Evolutionary conservation across 1,140 invertebrate genomes (phyloP), one percentile per base, ranked within the genome.

Genomic region (Eupeodes corollae): DNA sequence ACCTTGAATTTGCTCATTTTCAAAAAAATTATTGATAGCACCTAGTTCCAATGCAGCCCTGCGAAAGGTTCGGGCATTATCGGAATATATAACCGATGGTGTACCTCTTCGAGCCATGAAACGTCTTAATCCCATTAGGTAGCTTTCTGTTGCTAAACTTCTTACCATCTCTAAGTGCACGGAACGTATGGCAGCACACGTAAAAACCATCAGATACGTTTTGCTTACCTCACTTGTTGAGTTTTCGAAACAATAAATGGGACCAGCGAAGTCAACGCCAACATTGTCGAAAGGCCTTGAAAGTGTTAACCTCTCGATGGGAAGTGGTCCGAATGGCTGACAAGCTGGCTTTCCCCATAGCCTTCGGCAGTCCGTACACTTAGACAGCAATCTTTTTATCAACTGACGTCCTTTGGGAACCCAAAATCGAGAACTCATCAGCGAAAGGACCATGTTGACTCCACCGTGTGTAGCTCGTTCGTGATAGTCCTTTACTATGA

Each of bases 11-110:
- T n/a, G n/a, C n/a, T n/a, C n/a, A n/a, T n/a, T n/a, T n/a, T n/a
- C n/a, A n/a, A n/a, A n/a, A n/a, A n/a, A n/a, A n/a, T n/a, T n/a
- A n/a, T n/a, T n/a, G n/a, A n/a, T n/a, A n/a, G n/a, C n/a, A n/a
- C 9, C 11, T 9, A 16, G 16, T 41, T 41, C 39, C 9, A 41
- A 9, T 10, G 10, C 10, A 11, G 39, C 39, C 16, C 39, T 9
- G 9, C 15, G 42, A 47, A 68, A 69, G 49, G 63, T 70, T 12
- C 49, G 59, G 3, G 58, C 69, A 44, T 72, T 70, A 44, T 72
- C 65, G 42, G 55, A 67, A 39, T 62, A 71, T 8, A 73, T 58
- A 2, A 55, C 53, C 2, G 19, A 18, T 3, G 61, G 66, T 48
- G 58, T 50, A 33, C 61, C 59, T 44, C 57, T 49, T 41, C 56